Conservation (phyloP, 2,113 vertebrate genomes). For the Centrocercus urophasianus region DNA sequence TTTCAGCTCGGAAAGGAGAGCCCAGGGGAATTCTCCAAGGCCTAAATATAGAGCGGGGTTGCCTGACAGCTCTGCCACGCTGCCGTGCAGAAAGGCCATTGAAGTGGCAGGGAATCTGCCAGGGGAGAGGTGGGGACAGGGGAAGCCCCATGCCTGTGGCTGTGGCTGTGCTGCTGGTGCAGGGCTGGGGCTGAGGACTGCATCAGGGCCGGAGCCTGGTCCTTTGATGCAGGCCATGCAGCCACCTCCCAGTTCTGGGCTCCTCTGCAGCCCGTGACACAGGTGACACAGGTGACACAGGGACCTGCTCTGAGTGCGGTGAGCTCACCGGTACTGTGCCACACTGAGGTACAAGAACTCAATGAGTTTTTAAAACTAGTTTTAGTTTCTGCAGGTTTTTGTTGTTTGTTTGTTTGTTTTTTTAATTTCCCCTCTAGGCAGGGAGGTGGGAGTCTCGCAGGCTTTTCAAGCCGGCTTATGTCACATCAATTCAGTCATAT, state of each 20-base stretch:
- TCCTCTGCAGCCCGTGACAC: background rate
- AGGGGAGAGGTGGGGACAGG: background rate
- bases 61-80: background rate
- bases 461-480: slow-evolving; percentile 50
- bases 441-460: slow-evolving; percentile 49
- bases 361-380: slow-evolving; percentile 47
- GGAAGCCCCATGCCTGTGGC: background rate
- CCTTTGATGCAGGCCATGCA: background rate
- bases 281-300: no score
- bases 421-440: slow-evolving; percentile 58
- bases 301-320: background rate
- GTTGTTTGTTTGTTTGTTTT: background rate
- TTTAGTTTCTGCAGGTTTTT: slow-evolving; percentile 13
- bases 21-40: slow-evolving; percentile 62
- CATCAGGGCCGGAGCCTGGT: no score
- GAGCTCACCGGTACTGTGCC: background rate
- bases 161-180: background rate
- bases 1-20: slow-evolving; percentile 55
- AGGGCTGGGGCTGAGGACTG: background rate
- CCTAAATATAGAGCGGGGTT: slow-evolving; percentile 67
- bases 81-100: background rate
- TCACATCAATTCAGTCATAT: slow-evolving; percentile 72
- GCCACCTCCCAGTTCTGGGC: background rate
- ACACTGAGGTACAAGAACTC: slow-evolving; percentile 46
- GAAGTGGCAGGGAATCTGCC: background rate